Base-by-base conservation (phyloP, 1,140 invertebrate species). In the Parapsyche elsis region DNA sequence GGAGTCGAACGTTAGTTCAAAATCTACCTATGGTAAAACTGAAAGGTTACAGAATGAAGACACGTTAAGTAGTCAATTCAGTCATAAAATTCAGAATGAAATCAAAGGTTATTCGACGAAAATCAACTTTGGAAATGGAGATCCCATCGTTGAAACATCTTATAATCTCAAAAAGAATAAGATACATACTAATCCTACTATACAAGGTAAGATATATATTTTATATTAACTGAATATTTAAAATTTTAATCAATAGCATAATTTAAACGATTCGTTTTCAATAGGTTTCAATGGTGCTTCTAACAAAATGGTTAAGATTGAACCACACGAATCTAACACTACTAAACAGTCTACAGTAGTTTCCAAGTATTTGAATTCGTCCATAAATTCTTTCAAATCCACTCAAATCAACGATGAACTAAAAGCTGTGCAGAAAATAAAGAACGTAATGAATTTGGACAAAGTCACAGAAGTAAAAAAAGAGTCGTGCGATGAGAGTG, bases 81-180 rank as follows among this genome's bases (percentile, higher is more conserved):
- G 21, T 9, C 61, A 71, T 38, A 49, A 57, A 38, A 61, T n/a
- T 12, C 45, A 21, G 45, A 53, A 24, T 49, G 59, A 84, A 26
- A 9, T 19, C 76, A 87, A 86, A 83, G 90, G 90, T 10, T 91
- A 90, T 84, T 91, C 90, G 0, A 91, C 91, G 0, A 91, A 90
- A 84, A 89, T 92, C 46, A 91, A 91, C 88, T 86, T 83, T 78
- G 88, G 88, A 24, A 83, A 86, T 71, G 87, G 87, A 10, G 86
- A 88, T 79, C 85, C 88, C 1, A 86, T 86, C 24, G 87, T 89
- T 24, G 86, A 82, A 80, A 82, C 80, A 75, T 82, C 81, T 57
- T 82, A 81, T 67, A 71, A 64, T 14, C 61, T 44, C 16, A 46
- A 75, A 49, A 46, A 75, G n/a, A 75, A 67, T 26, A 61, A 19